Conservation (phyloP, 2,888 invertebrate species). For the Agrotis ipsilon region DNA sequence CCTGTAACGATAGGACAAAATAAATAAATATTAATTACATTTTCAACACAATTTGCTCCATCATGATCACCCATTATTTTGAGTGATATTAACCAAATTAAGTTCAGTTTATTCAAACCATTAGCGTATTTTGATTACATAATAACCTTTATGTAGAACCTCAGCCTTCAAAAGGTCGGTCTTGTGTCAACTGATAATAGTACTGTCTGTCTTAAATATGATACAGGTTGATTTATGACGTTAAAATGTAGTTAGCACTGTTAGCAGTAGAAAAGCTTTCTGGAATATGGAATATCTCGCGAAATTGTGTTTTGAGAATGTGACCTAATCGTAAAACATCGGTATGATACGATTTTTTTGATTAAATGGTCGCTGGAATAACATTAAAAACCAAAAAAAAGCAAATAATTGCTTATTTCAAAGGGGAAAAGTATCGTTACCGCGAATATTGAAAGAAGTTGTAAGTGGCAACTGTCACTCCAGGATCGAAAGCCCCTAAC, state of each 20-base stretch:
- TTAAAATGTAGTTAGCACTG: slow-evolving; percentile 10
- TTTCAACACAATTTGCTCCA: neutral
- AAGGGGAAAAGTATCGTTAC: too few species aligned
- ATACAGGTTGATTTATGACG: slow-evolving; percentile 24
- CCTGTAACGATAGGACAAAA: neutral
- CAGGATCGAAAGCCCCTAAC: too few species aligned
- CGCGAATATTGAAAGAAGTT: too few species aligned
- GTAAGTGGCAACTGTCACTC: too few species aligned
- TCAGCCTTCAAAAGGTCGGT: slow-evolving; percentile 5
- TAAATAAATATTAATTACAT: neutral
- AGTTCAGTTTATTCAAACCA: neutral
- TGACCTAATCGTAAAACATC: neutral
- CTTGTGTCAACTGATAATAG: slow-evolving; percentile 23
- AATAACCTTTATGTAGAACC: neutral
- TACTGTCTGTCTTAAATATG: slow-evolving; percentile 12
- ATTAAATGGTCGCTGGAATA: too few species aligned
- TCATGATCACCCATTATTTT: neutral
- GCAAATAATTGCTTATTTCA: too few species aligned
- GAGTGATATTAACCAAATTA: neutral
- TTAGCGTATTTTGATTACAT: neutral
- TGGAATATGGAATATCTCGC: slow-evolving; percentile 10
- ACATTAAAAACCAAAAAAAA: too few species aligned
- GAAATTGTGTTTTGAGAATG: neutral
- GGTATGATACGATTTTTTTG: too few species aligned
- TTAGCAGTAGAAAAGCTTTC: neutral